Evolutionary conservation across 2,797 vertebrate species (phyloP), one percentile per base, ranked within the genome.

Genomic region (Chelidonichthys spinosus): DNA sequence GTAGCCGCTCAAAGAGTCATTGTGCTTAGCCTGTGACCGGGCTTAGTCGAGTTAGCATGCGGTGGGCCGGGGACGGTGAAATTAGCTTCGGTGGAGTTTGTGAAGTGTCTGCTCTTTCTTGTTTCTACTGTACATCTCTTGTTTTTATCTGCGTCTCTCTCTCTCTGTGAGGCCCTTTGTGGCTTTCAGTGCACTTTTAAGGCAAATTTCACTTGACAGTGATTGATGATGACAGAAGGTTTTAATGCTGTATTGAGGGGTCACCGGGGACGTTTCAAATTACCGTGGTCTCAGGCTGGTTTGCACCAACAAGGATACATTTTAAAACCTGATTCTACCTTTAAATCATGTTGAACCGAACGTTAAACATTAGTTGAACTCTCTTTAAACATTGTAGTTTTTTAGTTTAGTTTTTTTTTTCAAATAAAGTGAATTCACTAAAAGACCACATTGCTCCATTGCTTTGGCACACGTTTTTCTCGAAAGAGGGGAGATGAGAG

Each of bases 211-310:
- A 62, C 39, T 39, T 78, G 76, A 83, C 81, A 63, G 66, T 76
- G 78, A 88, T 64, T 78, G 70, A 87, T 66, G 81, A 61, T 71
- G 83, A 82, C 77, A 81, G 71, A 84, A 50, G 18, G 62, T 67
- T 78, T 81, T 67, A 73, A 85, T 77, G 61, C 64, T 11, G 53
- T 58, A 63, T 67, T 14, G 32, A 70, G 44, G n/a, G 65, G 78
- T 82, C 72, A 63, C 69, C 59, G 32, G 25, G 49, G 52, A 71
- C 56, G 60, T 60, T 67, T 84, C 43, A 54, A 15, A 25, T 25
- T 25, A 25, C 25, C 25, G 25, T 25, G 25, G 25, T 25, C 25
- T 25, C 25, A 25, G 25, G 25, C 25, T 25, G 25, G 25, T 25
- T 25, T 25, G 25, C 25, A 25, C 25, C 25, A 25, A 25, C 25